A percentile compares a stretch with the other conserved stretches of the same genome.
Conservation (phyloP, 2,888 invertebrate genomes). For the Leucoptera coffeella region DNA sequence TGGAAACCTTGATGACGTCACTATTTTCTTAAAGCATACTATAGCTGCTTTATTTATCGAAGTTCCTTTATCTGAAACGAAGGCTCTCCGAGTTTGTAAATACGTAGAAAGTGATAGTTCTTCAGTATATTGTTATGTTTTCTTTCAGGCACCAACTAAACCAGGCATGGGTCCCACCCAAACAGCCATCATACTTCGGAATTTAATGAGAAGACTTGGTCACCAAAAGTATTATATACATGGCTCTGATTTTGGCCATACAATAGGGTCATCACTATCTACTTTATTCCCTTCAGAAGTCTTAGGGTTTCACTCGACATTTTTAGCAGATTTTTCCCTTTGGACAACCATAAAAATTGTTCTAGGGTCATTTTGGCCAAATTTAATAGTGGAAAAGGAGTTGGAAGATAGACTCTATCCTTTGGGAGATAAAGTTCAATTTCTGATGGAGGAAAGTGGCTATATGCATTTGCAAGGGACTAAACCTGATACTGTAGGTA, state of each 20-base stretch:
- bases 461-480: constrained; percentile 71
- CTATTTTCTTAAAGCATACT: too few relatives aligned
- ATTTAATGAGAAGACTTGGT: constrained; percentile 66
- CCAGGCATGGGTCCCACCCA: constrained; percentile 54
- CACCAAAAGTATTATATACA: constrained; percentile 61
- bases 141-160: constrained; percentile 37
- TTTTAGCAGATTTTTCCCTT: constrained; percentile 36
- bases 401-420: constrained; percentile 47
- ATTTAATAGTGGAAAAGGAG: constrained; percentile 32
- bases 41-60: too few relatives aligned
- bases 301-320: constrained; percentile 57
- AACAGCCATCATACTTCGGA: constrained; percentile 57
- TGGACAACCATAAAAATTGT: constrained; percentile 18
- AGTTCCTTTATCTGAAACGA: too few relatives aligned
- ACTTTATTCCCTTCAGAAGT: constrained; percentile 57
- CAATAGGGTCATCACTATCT: constrained; percentile 56
- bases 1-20: too few relatives aligned
- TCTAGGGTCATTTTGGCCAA: constrained; percentile 44
- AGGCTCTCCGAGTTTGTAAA: too few relatives aligned
- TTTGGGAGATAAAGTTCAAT: constrained; percentile 18
- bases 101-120: too few relatives aligned
- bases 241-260: constrained; percentile 73
- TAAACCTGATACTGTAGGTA: constrained; percentile 79
- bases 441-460: constrained; percentile 44
- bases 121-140: not conserved